Evolutionary conservation across 2,113 vertebrate species (phyloP).

Genomic region (Labrus mixtus): DNA sequence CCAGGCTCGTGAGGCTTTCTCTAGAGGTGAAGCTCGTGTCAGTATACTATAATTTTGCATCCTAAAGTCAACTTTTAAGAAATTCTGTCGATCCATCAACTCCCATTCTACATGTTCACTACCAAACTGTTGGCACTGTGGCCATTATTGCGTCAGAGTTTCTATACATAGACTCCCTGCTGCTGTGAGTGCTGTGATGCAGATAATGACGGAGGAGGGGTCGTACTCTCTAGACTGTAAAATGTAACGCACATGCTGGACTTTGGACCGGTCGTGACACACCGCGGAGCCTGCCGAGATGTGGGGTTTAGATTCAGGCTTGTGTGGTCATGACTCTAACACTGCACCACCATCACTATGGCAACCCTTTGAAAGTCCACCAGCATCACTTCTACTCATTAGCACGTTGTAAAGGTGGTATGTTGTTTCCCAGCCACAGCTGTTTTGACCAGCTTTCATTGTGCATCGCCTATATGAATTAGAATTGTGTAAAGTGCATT

Average conservation of each 20-base stretch:
- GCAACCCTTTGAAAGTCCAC: slow-evolving; percentile 70
- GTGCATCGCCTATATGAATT: slow-evolving; percentile 20
- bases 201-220: slow-evolving; percentile 15
- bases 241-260: background rate
- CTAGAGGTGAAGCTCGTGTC: background rate
- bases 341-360: slow-evolving; percentile 64
- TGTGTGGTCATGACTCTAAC: slow-evolving; percentile 65
- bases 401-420: slow-evolving; percentile 66
- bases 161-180: background rate
- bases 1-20: background rate
- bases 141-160: background rate
- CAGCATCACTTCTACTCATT: slow-evolving; percentile 68
- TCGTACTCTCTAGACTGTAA: slow-evolving; percentile 9
- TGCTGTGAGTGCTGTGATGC: background rate
- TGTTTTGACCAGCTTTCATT: slow-evolving; percentile 52
- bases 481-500: background rate
- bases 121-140: background rate
- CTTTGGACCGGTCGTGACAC: slow-evolving; percentile 8
- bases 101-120: background rate
- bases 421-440: slow-evolving; percentile 52
- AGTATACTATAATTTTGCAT: no score
- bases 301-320: slow-evolving; percentile 15
- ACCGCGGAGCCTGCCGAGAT: slow-evolving; percentile 4
- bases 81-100: no score
- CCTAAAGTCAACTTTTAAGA: no score